phyloP scores from a whole-genome alignment of 2,113 vertebrate species.

The Neogale vison region DNA sequence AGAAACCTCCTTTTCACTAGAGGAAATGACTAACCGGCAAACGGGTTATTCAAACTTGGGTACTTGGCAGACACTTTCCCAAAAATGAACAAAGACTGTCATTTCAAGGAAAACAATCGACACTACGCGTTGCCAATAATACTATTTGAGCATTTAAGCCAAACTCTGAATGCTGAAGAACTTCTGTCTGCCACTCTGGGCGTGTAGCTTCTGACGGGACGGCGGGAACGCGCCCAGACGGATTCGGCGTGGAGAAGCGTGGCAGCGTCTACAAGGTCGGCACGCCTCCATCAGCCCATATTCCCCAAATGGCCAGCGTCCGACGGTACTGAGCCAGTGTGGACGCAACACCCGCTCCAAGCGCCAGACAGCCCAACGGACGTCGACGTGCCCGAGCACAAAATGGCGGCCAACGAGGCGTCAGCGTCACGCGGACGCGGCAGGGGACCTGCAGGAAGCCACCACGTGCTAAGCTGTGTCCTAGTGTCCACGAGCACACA shows the following conservation, averaged over 20 bases:
- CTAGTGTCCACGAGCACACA: accelerated
- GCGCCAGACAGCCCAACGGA: accelerated
- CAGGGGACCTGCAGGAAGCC: background rate
- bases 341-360: accelerated
- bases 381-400: accelerated
- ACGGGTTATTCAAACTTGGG: background rate
- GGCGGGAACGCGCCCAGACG: background rate
- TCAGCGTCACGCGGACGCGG: accelerated
- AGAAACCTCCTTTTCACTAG: background rate
- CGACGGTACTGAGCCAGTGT: accelerated
- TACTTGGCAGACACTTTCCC: background rate
- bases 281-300: background rate
- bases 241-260: accelerated
- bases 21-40: background rate
- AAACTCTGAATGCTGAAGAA: background rate
- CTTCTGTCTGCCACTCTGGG: background rate
- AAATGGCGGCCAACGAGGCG: accelerated
- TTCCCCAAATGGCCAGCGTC: background rate
- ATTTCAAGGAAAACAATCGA: background rate
- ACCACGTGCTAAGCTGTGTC: accelerated
- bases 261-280: too few relatives aligned
- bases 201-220: background rate
- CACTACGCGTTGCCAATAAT: background rate
- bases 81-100: background rate
- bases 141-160: background rate